These are phyloP conservation scores for Crypturellus undulatus DNA, from an alignment of 2,113 vertebrate species.

Conservation along the genomic window DNA sequence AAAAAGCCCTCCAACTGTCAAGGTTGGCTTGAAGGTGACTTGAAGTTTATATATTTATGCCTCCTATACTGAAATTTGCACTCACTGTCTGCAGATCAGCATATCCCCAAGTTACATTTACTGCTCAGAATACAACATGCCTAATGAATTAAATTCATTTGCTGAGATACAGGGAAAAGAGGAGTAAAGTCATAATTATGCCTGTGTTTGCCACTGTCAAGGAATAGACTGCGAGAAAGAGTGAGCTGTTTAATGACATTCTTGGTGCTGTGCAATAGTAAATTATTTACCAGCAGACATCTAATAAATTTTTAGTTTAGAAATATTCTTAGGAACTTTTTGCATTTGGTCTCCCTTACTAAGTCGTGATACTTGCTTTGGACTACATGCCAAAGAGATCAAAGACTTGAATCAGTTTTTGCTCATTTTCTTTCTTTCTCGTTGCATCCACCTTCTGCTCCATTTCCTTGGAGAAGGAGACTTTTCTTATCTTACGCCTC, in stretches of 20 bases:
- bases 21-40: neutral
- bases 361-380: neutral
- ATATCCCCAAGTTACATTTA: neutral
- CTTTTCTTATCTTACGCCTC: neutral
- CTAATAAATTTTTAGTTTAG: neutral
- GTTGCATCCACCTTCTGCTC: neutral
- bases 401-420: neutral
- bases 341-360: neutral
- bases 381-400: neutral
- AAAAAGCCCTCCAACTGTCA: neutral
- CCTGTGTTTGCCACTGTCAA: neutral
- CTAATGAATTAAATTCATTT: neutral
- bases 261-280: neutral
- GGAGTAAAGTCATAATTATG: neutral
- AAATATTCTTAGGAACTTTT: neutral
- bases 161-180: neutral
- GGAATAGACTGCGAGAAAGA: neutral
- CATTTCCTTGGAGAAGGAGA: neutral
- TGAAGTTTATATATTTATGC: neutral
- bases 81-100: neutral
- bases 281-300: neutral
- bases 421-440: neutral
- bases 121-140: neutral
- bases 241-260: neutral
- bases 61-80: neutral